Evolutionary conservation across 2,797 vertebrate species (phyloP), one percentile per base, ranked within the genome.

Genomic region (Dendrocincla fuliginosa): DNA sequence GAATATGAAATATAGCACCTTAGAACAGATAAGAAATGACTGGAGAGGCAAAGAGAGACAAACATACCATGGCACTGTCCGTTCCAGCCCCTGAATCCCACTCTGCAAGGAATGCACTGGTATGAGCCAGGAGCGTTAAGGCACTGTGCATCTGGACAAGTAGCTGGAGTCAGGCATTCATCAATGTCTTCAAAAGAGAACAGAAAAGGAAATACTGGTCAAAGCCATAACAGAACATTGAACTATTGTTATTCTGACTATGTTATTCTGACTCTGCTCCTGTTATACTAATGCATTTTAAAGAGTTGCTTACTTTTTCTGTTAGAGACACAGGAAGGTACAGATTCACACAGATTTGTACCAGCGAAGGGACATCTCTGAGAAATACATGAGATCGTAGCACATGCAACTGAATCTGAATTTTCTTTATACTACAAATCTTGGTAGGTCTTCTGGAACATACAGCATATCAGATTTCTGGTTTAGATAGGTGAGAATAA

Each of bases 41-140:
- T 18, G 14, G 7, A 59, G 46, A 63, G 22, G 42, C 20, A 61
- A 75, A 50, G 15, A 88, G 33, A 23, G 80, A 15, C 10, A 60
- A 64, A 98, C 98, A 60, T 98, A 99, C 99, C 99, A 27, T 98
- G 97, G 96, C 99, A 99, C 49, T 98, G 98, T 63, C 99, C 99
- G 5, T 98, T 98, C 95, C 98, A 98, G 71, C 98, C 99, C 93
- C 98, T 96, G 96, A 98, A 99, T 16, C 99, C 99, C 56, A 97
- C 93, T 28, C 98, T 97, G 97, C 99, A 99, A 70, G 98, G 97
- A 78, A 98, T 97, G 74, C 99, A 99, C 63, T 98, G 98, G 95
- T 98, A 99, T 67, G 98, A 98, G 30, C 99, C 99, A 4, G 98
- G 98, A 90, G 97, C 97, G 78, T 99, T 99, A 91, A 98, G 86